phyloP scores from a whole-genome alignment of 2,113 vertebrate species.

The Pipa parva region DNA sequence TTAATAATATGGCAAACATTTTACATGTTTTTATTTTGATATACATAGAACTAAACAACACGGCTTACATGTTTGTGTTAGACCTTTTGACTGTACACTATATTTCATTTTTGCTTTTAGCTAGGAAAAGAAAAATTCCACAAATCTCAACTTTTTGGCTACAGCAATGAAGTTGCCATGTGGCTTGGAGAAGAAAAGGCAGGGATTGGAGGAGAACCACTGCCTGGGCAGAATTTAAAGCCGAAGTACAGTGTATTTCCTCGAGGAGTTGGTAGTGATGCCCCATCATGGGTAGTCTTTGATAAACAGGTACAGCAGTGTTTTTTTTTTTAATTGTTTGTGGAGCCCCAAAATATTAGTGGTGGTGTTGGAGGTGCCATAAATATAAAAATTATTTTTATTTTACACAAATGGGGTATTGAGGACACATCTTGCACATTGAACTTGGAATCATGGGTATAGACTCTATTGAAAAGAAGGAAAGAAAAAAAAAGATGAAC shows the following conservation, averaged over 20 bases:
- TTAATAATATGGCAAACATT: no score
- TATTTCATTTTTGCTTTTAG: slow-evolving; percentile 56
- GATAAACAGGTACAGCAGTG: slow-evolving; percentile 79
- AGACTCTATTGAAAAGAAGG: no score
- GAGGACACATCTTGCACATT: no score
- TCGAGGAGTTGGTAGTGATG: slow-evolving; percentile 49
- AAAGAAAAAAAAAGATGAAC: no score
- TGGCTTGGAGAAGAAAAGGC: slow-evolving; percentile 67
- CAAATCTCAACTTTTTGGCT: slow-evolving; percentile 81
- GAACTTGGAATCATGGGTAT: no score
- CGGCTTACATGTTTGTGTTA: no score
- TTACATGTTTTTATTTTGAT: no score
- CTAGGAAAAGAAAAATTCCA: slow-evolving; percentile 77
- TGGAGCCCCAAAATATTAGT: no score
- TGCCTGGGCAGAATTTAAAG: slow-evolving; percentile 65
- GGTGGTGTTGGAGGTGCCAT: no score
- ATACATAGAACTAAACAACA: no score
- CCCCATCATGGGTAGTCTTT: slow-evolving; percentile 80
- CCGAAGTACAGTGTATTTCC: slow-evolving; percentile 64
- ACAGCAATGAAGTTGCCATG: slow-evolving; percentile 66
- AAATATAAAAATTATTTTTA: no score
- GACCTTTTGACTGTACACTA: slow-evolving; percentile 1
- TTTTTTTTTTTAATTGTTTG: neutral
- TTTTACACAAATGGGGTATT: no score
- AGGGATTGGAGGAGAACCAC: slow-evolving; percentile 73